These are phyloP conservation scores for Cyprinodon brontotheroides DNA, from an alignment of 2,113 vertebrate species.

Conservation along the genomic window DNA sequence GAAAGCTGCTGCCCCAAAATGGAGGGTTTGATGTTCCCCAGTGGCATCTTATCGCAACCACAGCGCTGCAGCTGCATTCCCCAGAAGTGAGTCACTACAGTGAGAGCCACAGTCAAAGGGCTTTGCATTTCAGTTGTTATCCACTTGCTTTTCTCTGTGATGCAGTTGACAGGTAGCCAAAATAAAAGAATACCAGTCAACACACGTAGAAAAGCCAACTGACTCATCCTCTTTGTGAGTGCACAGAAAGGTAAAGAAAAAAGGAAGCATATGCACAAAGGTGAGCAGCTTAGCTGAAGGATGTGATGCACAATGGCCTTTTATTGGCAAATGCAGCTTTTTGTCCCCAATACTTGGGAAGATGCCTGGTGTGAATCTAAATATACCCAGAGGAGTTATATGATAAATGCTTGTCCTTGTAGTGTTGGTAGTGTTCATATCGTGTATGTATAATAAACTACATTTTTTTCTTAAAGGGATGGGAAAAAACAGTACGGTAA, in stretches of 20 bases:
- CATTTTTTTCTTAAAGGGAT: neutral
- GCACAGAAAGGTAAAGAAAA: constrained; percentile 10
- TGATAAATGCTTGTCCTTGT: constrained; percentile 65
- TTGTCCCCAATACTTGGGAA: constrained; percentile 22
- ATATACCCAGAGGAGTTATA: constrained; percentile 63
- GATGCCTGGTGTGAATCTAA: constrained; percentile 57
- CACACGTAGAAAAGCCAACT: constrained; percentile 12
- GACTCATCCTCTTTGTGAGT: constrained; percentile 34
- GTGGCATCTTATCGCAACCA: constrained; percentile 70
- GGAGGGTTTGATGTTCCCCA: constrained; percentile 66
- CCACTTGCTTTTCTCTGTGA: constrained; percentile 30
- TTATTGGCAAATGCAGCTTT: constrained; percentile 28
- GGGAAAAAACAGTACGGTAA: neutral
- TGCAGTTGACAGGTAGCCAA: constrained; percentile 17
- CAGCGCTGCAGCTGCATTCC: constrained; percentile 69
- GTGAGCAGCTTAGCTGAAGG: constrained; percentile 23
- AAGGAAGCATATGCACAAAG: constrained; percentile 33
- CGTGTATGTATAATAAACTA: constrained; percentile 3
- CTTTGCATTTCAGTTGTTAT: constrained; percentile 58
- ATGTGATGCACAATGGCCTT: constrained; percentile 27
- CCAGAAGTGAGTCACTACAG: constrained; percentile 67
- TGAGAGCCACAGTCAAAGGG: constrained; percentile 44
- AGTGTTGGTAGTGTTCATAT: constrained; percentile 47
- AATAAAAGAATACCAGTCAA: constrained; percentile 11
- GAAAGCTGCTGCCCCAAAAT: constrained; percentile 50